These are phyloP conservation scores for Sula dactylatra DNA, from an alignment of 2,113 vertebrate species.

Conservation along the genomic window DNA sequence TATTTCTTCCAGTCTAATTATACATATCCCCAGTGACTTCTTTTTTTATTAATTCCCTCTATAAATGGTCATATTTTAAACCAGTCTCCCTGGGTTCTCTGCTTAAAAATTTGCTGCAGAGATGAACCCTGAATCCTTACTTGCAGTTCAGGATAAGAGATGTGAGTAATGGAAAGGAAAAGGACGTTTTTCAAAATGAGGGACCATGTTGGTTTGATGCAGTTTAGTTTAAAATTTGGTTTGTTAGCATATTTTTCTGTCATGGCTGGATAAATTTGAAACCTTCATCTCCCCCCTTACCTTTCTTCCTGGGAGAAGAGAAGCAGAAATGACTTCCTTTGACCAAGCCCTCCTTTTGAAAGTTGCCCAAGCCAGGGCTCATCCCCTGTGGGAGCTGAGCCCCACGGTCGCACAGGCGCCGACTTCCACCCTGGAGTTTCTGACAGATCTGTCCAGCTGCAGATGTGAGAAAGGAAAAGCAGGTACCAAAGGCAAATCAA, in stretches of 20 bases:
- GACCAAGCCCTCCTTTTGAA: background rate
- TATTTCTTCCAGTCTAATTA: background rate
- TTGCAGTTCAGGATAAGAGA: background rate
- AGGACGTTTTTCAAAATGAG: background rate
- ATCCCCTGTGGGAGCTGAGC: background rate
- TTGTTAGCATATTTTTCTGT: background rate
- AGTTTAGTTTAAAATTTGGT: background rate
- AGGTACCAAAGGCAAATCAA: background rate
- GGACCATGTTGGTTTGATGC: background rate
- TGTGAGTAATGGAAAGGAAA: background rate
- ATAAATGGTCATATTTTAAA: background rate
- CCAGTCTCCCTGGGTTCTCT: background rate
- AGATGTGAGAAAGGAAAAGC: background rate
- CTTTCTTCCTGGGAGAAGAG: background rate
- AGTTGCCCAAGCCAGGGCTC: background rate
- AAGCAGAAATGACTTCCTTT: background rate
- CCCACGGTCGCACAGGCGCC: rapidly evolving
- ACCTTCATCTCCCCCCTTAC: background rate
- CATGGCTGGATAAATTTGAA: background rate
- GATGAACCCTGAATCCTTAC: background rate
- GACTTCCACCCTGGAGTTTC: background rate
- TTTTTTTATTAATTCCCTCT: background rate
- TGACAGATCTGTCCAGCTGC: background rate
- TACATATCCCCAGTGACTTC: background rate
- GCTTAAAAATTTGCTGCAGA: background rate